Conservation (phyloP, 2,888 invertebrate species). For the Pristionchus fissidentatus region DNA sequence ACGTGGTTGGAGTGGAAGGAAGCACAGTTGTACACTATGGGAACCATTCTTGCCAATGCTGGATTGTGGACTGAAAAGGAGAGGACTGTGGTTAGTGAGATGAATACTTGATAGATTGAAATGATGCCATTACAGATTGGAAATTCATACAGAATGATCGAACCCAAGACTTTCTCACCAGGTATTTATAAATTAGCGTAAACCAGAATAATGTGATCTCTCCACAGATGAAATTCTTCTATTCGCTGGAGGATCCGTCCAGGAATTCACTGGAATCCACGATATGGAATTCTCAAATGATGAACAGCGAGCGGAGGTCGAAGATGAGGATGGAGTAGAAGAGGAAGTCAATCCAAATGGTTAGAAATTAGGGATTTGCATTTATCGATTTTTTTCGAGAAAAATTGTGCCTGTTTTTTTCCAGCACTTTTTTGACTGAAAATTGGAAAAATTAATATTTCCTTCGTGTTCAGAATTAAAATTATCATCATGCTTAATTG, state of each 20-base stretch:
- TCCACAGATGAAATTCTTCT: neutral
- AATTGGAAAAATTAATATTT: too few species aligned
- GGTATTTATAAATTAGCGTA: neutral
- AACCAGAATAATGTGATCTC: neutral
- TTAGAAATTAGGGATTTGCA: neutral
- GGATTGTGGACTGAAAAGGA: conserved; percentile 2
- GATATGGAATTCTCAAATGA: conserved; percentile 2
- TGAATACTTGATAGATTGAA: neutral
- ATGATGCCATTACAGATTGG: neutral
- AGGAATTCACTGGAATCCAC: conserved; percentile 37
- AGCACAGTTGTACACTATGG: neutral
- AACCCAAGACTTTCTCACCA: neutral
- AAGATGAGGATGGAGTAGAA: conserved; percentile 13
- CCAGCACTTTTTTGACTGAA: too few species aligned
- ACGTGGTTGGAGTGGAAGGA: conserved; percentile 40
- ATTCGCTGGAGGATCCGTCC: neutral
- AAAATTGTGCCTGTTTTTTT: too few species aligned
- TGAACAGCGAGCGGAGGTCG: neutral
- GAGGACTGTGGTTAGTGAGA: neutral
- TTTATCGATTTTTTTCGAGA: too few species aligned
- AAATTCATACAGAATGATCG: neutral
- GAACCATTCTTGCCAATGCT: neutral
- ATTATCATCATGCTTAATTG: neutral
- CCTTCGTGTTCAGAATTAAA: neutral
- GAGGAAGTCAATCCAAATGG: conserved; percentile 35